Evolutionary conservation across 2,888 invertebrate species (phyloP).

Genomic region (Macroteleia sp.): DNA sequence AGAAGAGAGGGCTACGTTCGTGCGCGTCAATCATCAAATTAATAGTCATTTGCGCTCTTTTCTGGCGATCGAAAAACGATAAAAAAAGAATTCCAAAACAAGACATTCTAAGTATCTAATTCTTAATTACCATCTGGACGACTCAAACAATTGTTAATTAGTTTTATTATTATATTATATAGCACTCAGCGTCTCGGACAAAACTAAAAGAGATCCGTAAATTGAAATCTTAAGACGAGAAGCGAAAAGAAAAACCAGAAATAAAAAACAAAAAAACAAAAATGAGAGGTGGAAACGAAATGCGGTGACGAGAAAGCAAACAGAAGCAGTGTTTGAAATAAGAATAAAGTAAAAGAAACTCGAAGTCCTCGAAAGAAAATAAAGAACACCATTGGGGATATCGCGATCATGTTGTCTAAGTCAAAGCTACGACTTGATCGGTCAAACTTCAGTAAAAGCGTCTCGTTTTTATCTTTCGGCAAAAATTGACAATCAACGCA

Average conservation of each 20-base stretch:
- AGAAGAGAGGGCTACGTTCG: conserved; percentile 70
- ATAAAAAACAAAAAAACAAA: conserved; percentile 8
- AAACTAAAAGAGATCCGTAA: conserved; percentile 2
- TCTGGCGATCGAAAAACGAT: conserved; percentile 5
- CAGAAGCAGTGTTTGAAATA: neutral
- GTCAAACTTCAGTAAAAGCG: conserved; percentile 62
- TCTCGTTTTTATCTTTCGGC: conserved; percentile 66
- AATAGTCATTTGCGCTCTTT: conserved; percentile 49
- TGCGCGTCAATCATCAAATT: conserved; percentile 64
- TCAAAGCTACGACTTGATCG: conserved; percentile 52
- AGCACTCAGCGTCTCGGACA: conserved; percentile 22
- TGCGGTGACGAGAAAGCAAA: conserved; percentile 9
- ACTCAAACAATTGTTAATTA: conserved; percentile 23
- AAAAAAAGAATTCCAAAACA: conserved; percentile 9
- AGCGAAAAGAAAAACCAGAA: neutral
- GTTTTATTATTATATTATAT: conserved; percentile 15
- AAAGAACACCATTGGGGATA: conserved; percentile 81
- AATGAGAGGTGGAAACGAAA: neutral
- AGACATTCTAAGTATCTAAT: conserved; percentile 14
- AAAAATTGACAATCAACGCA: conserved; percentile 74
- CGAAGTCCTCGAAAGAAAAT: conserved; percentile 78
- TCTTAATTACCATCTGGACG: conserved; percentile 7
- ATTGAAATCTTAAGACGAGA: neutral
- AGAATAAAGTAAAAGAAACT: conserved; percentile 69
- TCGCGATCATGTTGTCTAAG: conserved; percentile 62